Conservation (phyloP, 1,140 invertebrate genomes). For the Eufriesea mexicana region DNA sequence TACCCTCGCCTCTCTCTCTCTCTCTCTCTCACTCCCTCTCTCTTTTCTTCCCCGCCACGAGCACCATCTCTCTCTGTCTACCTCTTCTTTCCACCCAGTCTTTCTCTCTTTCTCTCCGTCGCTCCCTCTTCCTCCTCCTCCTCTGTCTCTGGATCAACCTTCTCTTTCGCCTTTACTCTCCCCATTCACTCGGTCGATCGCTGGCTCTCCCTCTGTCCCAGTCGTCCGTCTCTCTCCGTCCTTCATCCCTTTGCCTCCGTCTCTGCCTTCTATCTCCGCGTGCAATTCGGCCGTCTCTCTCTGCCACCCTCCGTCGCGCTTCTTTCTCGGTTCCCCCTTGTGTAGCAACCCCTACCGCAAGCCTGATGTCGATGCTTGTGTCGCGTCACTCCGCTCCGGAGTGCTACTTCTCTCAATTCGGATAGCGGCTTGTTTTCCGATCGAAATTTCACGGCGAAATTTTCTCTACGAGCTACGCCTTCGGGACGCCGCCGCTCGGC, state of each 20-base stretch:
- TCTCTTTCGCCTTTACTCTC: slow-evolving; percentile 38
- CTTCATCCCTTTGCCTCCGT: background rate
- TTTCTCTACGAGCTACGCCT: background rate
- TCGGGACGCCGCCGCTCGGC: background rate
- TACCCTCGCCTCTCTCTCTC: slow-evolving; percentile 35
- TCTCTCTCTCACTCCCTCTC: slow-evolving; percentile 31
- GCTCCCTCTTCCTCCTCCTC: too few species aligned
- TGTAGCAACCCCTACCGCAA: slow-evolving; percentile 37
- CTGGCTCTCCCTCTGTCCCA: background rate
- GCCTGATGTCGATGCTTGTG: slow-evolving; percentile 54
- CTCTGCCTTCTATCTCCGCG: slow-evolving; percentile 44
- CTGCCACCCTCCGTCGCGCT: background rate
- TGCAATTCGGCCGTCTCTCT: slow-evolving; percentile 24
- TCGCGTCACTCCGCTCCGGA: slow-evolving; percentile 37
- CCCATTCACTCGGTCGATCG: slow-evolving; percentile 36
- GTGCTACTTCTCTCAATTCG: slow-evolving; percentile 54
- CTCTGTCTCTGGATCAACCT: slow-evolving; percentile 36
- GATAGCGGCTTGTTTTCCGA: slow-evolving; percentile 32
- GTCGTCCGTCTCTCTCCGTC: slow-evolving; percentile 35
- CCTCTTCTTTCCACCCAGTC: slow-evolving; percentile 47
- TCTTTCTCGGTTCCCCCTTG: background rate
- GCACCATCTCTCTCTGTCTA: slow-evolving; percentile 42
- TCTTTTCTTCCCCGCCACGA: background rate
- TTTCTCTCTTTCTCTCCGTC: slow-evolving; percentile 46
- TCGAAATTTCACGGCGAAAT: slow-evolving; percentile 45